Conservation (phyloP, 2,888 invertebrate species). For the Aleiodes testaceus region DNA sequence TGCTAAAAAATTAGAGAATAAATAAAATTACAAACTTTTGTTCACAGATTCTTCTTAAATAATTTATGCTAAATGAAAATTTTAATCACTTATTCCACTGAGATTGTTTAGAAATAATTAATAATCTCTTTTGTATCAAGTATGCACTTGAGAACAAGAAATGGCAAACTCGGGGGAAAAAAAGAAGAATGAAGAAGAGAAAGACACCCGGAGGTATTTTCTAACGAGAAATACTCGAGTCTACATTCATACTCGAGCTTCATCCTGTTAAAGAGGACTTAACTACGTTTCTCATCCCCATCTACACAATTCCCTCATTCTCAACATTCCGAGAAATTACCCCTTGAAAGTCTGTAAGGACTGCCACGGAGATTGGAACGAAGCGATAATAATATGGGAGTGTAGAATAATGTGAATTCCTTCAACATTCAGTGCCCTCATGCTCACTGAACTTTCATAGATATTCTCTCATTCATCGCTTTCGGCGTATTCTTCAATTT, state of each 20-base stretch:
- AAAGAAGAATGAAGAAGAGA: conserved; percentile 38
- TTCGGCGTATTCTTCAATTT: too few relatives aligned
- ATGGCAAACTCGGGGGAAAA: conserved; percentile 11
- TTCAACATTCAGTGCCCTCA: conserved; percentile 46
- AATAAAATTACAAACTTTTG: conserved; percentile 26
- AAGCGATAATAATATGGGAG: conserved; percentile 64
- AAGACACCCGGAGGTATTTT: conserved; percentile 26
- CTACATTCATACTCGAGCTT: conserved; percentile 38
- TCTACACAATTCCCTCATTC: conserved; percentile 45
- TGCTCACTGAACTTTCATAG: conserved; percentile 12
- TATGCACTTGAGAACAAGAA: neutral
- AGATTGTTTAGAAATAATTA: conserved; percentile 16
- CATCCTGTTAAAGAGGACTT: conserved; percentile 49
- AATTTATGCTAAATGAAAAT: neutral
- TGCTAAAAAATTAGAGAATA: conserved; percentile 49
- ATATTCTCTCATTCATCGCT: conserved; percentile 43
- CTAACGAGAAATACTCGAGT: conserved; percentile 29
- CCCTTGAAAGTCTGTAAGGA: conserved; percentile 54
- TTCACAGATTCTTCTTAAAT: neutral
- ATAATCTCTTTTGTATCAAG: conserved; percentile 4
- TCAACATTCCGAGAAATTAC: conserved; percentile 59
- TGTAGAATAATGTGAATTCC: conserved; percentile 59
- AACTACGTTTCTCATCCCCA: conserved; percentile 31
- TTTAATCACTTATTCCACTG: neutral
- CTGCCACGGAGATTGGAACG: conserved; percentile 19